Evolutionary conservation across 1,140 invertebrate genomes (phyloP).

Genomic region (Nasonia longicornis): DNA sequence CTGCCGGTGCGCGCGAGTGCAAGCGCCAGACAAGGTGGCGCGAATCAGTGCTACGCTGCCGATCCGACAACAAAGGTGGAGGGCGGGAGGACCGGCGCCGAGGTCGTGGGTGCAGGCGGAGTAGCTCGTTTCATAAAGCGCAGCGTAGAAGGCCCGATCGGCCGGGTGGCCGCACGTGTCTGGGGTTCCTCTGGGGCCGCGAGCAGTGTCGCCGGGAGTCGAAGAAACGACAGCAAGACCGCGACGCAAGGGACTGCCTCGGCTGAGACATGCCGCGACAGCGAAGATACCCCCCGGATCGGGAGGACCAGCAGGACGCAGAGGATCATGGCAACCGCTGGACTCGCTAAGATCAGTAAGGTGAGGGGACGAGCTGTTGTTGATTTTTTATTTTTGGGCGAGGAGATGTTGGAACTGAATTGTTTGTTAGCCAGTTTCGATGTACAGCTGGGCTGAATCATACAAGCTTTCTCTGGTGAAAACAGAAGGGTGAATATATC

Average conservation of each 20-base stretch:
- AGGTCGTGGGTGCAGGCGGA: constrained; percentile 35
- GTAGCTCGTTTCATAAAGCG: constrained; percentile 54
- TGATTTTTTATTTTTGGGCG: no score
- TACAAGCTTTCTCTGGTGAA: no score
- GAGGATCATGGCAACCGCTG: constrained; percentile 51
- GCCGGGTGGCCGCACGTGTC: constrained; percentile 63
- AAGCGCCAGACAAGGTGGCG: no score
- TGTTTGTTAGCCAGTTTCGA: constrained; percentile 23
- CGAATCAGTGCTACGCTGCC: neutral
- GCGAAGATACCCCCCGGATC: constrained; percentile 54
- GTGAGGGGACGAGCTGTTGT: constrained; percentile 47
- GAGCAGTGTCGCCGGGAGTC: constrained; percentile 42
- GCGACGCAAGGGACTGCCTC: neutral
- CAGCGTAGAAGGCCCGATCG: constrained; percentile 56
- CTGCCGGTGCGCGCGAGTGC: no score
- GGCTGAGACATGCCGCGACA: constrained; percentile 58
- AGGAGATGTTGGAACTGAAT: constrained; percentile 27
- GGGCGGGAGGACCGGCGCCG: constrained; percentile 9
- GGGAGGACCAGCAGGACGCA: constrained; percentile 36
- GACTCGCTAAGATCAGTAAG: constrained; percentile 62
- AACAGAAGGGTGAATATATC: no score
- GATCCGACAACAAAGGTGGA: constrained; percentile 29
- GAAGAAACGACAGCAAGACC: neutral
- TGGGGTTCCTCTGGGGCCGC: constrained; percentile 49
- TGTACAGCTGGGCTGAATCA: neutral